A percentile compares a stretch with the other conserved stretches of the same genome.
phyloP scores from a whole-genome alignment of 1,140 invertebrate species.

The Nylanderia fulva region DNA sequence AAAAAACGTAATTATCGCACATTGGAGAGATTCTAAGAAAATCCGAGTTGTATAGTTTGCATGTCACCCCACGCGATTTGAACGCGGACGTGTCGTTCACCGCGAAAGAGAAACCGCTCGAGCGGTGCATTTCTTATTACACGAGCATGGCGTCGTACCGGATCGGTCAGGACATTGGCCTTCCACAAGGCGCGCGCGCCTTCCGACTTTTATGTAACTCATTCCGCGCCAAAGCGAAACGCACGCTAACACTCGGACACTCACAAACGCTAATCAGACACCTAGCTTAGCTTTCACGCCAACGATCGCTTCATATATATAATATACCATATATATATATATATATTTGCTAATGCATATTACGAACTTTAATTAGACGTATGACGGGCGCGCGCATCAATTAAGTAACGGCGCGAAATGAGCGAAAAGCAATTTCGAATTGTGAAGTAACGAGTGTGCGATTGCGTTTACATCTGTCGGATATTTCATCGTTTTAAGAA shows the following conservation, averaged over 20 bases:
- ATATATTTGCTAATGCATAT: not conserved
- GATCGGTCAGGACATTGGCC: constrained; percentile 82
- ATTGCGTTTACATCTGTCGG: not conserved
- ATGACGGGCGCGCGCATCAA: not conserved
- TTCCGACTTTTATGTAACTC: constrained; percentile 79
- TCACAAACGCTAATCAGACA: not conserved
- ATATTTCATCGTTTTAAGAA: not conserved
- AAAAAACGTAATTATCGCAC: too few species aligned
- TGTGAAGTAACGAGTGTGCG: not conserved
- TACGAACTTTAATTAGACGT: constrained; percentile 6
- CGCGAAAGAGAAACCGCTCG: constrained; percentile 58
- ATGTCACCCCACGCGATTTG: not conserved
- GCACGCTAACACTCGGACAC: constrained; percentile 64
- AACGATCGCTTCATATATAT: not conserved
- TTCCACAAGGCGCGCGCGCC: constrained; percentile 73
- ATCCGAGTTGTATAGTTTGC: not conserved
- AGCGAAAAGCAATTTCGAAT: not conserved
- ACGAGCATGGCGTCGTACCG: constrained; percentile 46
- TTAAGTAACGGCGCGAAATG: not conserved
- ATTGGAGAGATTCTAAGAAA: not conserved
- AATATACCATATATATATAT: too few species aligned
- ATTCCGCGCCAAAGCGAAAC: constrained; percentile 72
- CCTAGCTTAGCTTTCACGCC: constrained; percentile 44
- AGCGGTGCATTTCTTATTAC: constrained; percentile 67
- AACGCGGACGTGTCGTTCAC: constrained; percentile 35